Conservation (phyloP, 1,140 invertebrate species). For the Drosophila triauraria region DNA sequence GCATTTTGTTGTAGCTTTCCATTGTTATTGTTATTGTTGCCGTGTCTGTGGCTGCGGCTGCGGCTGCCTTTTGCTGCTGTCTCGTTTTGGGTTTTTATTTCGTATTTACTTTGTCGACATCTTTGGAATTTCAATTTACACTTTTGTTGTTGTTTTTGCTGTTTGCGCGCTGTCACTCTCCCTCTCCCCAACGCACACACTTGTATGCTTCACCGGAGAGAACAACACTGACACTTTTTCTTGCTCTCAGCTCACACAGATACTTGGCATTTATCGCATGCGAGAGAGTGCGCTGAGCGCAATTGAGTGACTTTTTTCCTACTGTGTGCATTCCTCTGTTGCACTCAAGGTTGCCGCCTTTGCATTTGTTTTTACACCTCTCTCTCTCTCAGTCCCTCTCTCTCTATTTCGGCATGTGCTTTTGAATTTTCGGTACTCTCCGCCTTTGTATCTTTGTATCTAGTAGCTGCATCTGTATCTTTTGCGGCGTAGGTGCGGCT, state of each 20-base stretch:
- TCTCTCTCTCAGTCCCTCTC: neutral
- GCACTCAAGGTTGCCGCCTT: conserved; percentile 63
- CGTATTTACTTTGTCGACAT: conserved; percentile 80
- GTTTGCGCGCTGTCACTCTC: conserved; percentile 45
- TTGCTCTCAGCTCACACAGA: conserved; percentile 53
- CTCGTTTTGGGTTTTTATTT: conserved; percentile 61
- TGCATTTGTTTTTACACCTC: conserved; percentile 48
- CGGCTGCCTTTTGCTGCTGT: conserved; percentile 23
- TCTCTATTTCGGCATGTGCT: conserved; percentile 39
- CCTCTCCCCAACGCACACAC: conserved; percentile 16
- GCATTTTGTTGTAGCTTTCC: conserved; percentile 80
- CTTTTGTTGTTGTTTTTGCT: conserved; percentile 71
- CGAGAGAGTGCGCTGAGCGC: conserved; percentile 40
- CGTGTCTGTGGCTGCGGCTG: neutral
- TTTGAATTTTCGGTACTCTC: conserved; percentile 27
- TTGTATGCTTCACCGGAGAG: conserved; percentile 2
- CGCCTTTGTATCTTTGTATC: conserved; percentile 21
- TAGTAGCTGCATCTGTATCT: conserved; percentile 34
- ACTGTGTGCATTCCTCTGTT: conserved; percentile 24
- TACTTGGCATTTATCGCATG: conserved; percentile 72
- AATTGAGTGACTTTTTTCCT: conserved; percentile 12
- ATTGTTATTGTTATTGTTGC: conserved; percentile 52
- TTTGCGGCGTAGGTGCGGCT: conserved; percentile 51
- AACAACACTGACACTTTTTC: neutral
- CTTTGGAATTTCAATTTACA: conserved; percentile 85